Base-by-base conservation (phyloP, 2,888 invertebrate genomes). In the Chouioia cunea region DNA sequence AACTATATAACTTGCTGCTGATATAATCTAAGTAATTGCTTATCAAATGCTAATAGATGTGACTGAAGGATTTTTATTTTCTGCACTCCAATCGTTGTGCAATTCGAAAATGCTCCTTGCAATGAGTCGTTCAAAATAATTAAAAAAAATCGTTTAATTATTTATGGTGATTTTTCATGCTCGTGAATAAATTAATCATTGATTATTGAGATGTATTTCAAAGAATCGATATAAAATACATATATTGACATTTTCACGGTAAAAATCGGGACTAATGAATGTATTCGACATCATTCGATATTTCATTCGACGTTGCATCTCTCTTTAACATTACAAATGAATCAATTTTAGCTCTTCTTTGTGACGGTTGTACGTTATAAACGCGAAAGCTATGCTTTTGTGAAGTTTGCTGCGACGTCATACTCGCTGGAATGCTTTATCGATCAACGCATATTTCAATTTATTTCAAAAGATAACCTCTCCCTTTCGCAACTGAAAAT, bases 21-120 rank as follows among this genome's bases (percentile, higher is more conserved):
- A 73, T 60, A 52, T 67, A 60, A 73, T 70, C 73, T 73, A 8
- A 16, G 53, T 73, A 70, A 73, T 73, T 70, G 67, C 70, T 70
- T 67, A 70, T 70, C 70, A 73, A 70, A 70, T 73, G 58, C 53
- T 71, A 71, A 71, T 71, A 64, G 53, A 64, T 18, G 67, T 67
- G 64, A 71, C 64, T 36, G 23, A 20, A 54, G 71, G 67, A 59
- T 36, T 65, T 43, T 18, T 36, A 12, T 36, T 36, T 36, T 36
- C 2, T 36, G 1, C 36, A 36, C 10, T 36, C 4, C 36, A 12
- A 36, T 36, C 10, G 12, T 12, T 6, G 27, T 27, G 4, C 3
- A 10, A 36, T 36, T 36, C 36, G 36, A 36, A 36, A 36, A n/a
- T n/a, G n/a, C 36, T 36, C 10, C 6, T 36, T 36, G 36, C 12